A percentile compares a stretch with the other conserved stretches of the same genome.
Evolutionary conservation across 2,888 invertebrate genomes (phyloP).

Genomic region (Cordylochernes scorpioides): DNA sequence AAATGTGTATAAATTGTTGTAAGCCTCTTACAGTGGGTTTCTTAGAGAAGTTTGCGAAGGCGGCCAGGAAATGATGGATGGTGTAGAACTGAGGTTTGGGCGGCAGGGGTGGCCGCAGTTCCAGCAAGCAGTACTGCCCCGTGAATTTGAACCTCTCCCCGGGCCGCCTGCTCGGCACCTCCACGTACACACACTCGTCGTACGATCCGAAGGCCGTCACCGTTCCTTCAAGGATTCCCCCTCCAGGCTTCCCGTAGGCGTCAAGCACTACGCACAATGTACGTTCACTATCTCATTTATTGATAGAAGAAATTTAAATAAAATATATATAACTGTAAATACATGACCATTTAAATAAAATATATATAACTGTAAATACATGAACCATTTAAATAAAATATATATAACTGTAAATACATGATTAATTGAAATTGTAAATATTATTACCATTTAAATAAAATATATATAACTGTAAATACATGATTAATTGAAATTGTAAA

Average conservation of each 20-base stretch:
- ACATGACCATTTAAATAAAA: too few relatives aligned
- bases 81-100: not conserved
- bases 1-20: too few relatives aligned
- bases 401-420: too few relatives aligned
- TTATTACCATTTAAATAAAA: too few relatives aligned
- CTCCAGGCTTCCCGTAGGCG: not conserved
- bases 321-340: too few relatives aligned
- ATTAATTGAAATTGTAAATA: too few relatives aligned
- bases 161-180: not conserved
- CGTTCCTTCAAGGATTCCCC: not conserved
- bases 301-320: too few relatives aligned
- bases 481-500: too few relatives aligned
- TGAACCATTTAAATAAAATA: too few relatives aligned
- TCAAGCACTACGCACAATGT: not conserved
- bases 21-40: not conserved
- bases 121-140: not conserved
- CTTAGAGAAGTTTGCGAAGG: not conserved
- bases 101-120: not conserved
- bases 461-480: too few relatives aligned
- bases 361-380: too few relatives aligned
- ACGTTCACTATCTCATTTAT: too few relatives aligned
- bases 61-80: not conserved
- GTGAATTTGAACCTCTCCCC: not conserved
- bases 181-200: not conserved
- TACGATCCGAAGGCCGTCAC: not conserved